Evolutionary conservation across 2,113 vertebrate species (phyloP).

Genomic region (Sylvilagus bachmani): DNA sequence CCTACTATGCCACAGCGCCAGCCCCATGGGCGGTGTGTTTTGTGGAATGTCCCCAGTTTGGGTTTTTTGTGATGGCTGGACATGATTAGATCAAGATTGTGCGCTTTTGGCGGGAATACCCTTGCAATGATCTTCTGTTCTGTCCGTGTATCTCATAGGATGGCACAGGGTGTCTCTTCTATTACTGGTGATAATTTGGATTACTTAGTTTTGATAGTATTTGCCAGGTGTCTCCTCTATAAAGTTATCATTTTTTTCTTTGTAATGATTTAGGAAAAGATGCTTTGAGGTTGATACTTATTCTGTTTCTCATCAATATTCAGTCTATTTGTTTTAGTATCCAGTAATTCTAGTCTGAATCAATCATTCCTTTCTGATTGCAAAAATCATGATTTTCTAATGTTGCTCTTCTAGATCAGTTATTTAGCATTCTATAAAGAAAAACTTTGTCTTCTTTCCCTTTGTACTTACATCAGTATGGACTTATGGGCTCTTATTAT

Average conservation of each 20-base stretch:
- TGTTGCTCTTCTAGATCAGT: not conserved
- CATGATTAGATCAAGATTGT: not conserved
- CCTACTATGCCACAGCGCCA: too few species aligned
- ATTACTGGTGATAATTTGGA: not conserved
- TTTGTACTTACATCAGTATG: not conserved
- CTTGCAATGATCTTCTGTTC: not conserved
- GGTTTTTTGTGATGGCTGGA: not conserved
- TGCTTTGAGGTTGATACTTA: conserved; percentile 11
- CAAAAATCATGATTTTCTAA: conserved; percentile 15
- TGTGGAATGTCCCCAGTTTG: not conserved
- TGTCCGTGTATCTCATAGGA: not conserved
- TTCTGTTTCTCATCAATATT: conserved; percentile 32
- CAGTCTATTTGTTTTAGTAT: not conserved
- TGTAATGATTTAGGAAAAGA: conserved; percentile 3
- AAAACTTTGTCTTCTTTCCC: not conserved
- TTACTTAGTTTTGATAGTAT: not conserved
- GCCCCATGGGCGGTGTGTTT: not conserved
- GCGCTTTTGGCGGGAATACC: not conserved
- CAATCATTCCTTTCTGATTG: not conserved
- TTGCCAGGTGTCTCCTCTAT: not conserved
- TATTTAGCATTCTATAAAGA: not conserved
- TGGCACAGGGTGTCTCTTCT: not conserved
- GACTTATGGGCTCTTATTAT: not conserved
- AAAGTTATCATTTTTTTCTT: conserved; percentile 10
- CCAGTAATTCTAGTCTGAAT: conserved; percentile 13